phyloP scores from a whole-genome alignment of 2,888 invertebrate genomes.

The Lasioglossum morio region DNA sequence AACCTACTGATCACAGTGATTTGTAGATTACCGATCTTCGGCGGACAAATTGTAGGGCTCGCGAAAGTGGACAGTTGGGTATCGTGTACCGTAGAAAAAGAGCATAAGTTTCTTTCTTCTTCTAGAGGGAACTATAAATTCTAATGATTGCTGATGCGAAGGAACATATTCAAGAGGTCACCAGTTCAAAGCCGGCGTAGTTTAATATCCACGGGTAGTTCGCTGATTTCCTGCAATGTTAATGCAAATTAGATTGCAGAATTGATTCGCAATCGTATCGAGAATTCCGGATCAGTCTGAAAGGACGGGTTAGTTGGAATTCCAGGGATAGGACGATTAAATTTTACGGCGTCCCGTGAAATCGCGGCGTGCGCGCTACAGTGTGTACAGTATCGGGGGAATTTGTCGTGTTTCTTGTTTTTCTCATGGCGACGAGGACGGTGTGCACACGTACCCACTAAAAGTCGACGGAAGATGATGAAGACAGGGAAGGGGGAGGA shows the following conservation, averaged over 20 bases:
- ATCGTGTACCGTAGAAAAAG: neutral
- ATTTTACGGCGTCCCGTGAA: slow-evolving; percentile 43
- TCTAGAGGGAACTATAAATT: neutral
- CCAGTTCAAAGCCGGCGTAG: neutral
- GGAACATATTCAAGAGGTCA: neutral
- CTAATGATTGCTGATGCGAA: neutral
- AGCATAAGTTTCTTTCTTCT: neutral
- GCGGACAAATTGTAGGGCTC: neutral
- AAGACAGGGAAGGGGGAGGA: neutral
- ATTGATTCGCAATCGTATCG: neutral
- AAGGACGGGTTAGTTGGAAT: slow-evolving; percentile 14
- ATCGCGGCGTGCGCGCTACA: slow-evolving; percentile 15
- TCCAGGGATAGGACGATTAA: slow-evolving; percentile 35
- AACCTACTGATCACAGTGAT: neutral
- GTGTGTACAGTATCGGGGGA: slow-evolving; percentile 21
- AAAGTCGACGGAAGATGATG: neutral
- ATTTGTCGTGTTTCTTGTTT: slow-evolving; percentile 11
- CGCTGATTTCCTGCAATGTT: neutral
- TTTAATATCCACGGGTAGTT: neutral
- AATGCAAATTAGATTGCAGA: neutral
- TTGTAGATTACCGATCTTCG: neutral
- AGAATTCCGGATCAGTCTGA: neutral
- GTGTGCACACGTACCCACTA: slow-evolving; percentile 2
- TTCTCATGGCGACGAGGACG: neutral
- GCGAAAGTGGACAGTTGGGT: neutral